A percentile compares a stretch with the other conserved stretches of the same genome.
Evolutionary conservation across 2,797 vertebrate genomes (phyloP).

Genomic region (Gymnothorax reevesii): DNA sequence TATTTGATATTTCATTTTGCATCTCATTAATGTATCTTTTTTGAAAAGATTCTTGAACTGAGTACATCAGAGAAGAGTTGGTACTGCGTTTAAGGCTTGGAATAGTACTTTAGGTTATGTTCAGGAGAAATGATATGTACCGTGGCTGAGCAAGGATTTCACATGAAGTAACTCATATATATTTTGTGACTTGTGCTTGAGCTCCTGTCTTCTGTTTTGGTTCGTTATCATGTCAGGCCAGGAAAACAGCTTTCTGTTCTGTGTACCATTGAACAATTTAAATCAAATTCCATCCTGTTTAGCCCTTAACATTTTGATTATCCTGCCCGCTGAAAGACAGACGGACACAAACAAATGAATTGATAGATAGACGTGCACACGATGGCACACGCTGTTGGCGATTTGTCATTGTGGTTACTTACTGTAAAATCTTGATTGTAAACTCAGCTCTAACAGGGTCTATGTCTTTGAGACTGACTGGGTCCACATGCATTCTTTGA

Average conservation of each 20-base stretch:
- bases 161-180: background rate
- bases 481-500: no score
- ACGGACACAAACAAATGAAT: background rate
- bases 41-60: background rate
- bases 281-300: background rate
- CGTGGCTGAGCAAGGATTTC: background rate
- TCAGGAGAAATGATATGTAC: background rate
- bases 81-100: background rate
- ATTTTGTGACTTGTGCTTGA: background rate
- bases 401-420: background rate
- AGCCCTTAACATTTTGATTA: background rate
- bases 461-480: no score
- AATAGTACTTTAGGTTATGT: no score
- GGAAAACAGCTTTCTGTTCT: background rate
- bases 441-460: no score
- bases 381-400: background rate
- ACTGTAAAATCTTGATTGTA: no score
- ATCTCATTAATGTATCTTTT: background rate
- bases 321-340: background rate
- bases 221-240: background rate
- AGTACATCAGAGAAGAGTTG: conserved; percentile 1
- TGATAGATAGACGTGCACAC: background rate
- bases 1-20: no score
- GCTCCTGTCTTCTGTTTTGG: background rate
- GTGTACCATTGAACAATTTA: background rate